phyloP scores from a whole-genome alignment of 2,113 vertebrate genomes.

The Chloropsis cyanopogon region DNA sequence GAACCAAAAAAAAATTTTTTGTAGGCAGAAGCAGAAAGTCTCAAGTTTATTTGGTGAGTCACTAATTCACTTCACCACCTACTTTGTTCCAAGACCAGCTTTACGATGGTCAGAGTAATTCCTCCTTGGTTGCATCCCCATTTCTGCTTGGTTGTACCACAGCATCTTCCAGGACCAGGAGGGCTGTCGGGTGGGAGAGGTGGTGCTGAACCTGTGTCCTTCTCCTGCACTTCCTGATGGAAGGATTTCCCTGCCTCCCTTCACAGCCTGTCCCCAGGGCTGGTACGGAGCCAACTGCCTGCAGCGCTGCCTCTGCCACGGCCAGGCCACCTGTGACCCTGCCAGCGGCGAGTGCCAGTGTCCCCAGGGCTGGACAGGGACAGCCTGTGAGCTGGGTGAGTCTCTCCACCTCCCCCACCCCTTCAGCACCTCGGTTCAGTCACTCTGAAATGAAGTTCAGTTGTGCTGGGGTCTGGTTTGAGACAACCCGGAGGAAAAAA shows the following conservation, averaged over 20 bases:
- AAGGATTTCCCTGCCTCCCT: not conserved
- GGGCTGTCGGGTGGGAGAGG: not conserved
- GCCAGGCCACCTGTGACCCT: constrained; percentile 51
- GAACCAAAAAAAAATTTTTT: not conserved
- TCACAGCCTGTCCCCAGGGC: constrained; percentile 67
- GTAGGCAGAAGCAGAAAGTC: not conserved
- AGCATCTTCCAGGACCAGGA: not conserved
- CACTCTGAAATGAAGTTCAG: not conserved
- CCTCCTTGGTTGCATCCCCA: rapidly evolving
- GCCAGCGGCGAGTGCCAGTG: constrained; percentile 67
- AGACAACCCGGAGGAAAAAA: not conserved
- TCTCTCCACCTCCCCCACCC: not conserved
- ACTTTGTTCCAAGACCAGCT: not conserved
- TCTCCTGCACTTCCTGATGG: not conserved
- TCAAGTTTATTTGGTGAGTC: not conserved
- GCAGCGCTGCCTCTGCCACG: constrained; percentile 67
- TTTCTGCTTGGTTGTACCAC: not conserved
- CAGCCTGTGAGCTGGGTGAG: constrained; percentile 73
- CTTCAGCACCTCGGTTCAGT: rapidly evolving
- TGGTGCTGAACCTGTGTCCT: not conserved
- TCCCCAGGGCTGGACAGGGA: constrained; percentile 64
- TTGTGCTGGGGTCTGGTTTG: not conserved
- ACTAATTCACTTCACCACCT: not conserved
- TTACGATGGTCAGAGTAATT: not conserved
- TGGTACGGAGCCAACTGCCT: constrained; percentile 65